Percentiles rank a stretch among this genome's conserved stretches.
Evolutionary conservation across 2,113 vertebrate species (phyloP).

Genomic region (Chaetura pelagica): DNA sequence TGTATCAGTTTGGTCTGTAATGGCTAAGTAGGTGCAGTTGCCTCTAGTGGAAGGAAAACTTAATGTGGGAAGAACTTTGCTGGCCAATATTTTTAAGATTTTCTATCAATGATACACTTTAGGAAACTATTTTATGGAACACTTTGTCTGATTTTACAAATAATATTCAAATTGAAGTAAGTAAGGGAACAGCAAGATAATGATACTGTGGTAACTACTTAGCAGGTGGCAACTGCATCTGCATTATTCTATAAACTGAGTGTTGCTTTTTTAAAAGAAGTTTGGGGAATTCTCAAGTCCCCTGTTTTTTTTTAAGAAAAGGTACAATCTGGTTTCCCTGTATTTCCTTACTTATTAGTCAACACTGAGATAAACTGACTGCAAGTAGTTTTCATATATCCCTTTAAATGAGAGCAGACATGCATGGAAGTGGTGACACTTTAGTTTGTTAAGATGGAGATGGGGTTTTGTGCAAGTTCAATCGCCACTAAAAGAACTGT

Average conservation of each 20-base stretch:
- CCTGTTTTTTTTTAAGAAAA: not conserved
- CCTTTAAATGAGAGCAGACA: not conserved
- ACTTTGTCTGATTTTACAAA: not conserved
- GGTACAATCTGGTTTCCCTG: not conserved
- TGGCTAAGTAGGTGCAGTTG: not conserved
- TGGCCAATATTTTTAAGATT: not conserved
- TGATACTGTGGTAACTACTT: not conserved
- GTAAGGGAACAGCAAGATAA: not conserved
- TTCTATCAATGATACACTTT: not conserved
- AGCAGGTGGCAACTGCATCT: not conserved
- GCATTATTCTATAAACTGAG: not conserved
- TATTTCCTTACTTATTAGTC: not conserved
- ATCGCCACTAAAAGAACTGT: not conserved
- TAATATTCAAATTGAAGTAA: not conserved
- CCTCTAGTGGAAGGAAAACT: not conserved
- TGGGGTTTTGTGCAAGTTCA: not conserved
- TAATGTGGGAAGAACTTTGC: accelerated
- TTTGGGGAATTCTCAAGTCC: not conserved
- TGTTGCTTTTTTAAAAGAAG: not conserved
- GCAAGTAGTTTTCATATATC: not conserved
- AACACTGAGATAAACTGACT: not conserved
- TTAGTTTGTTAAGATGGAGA: not conserved
- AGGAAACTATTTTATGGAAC: not conserved
- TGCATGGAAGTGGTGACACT: not conserved
- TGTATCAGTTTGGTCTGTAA: not conserved